These are phyloP conservation scores for Cathartes aura DNA, from an alignment of 2,113 vertebrate genomes.

Conservation along the genomic window DNA sequence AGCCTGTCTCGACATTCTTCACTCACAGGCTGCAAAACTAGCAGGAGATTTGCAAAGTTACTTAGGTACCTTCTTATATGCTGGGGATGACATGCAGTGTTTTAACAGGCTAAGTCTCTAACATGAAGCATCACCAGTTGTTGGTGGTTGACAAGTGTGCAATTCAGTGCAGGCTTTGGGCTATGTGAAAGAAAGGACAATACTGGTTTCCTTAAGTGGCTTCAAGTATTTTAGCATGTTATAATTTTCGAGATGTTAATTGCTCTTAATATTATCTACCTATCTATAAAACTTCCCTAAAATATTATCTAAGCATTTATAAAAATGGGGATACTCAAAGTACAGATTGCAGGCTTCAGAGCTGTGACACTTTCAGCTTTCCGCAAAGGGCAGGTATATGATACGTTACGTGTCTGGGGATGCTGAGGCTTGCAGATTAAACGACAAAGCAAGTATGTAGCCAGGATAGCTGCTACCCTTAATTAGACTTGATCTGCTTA, in stretches of 20 bases:
- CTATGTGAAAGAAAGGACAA: not conserved
- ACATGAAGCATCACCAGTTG: not conserved
- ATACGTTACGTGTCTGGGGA: not conserved
- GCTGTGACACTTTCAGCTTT: not conserved
- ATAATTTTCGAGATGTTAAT: constrained; percentile 21
- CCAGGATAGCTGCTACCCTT: constrained; percentile 15
- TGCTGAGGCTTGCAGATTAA: not conserved
- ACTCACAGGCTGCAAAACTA: not conserved
- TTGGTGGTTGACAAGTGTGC: not conserved
- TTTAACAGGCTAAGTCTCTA: not conserved
- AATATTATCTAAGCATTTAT: not conserved
- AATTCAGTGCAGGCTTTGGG: not conserved
- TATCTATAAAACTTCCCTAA: not conserved
- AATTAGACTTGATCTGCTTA: constrained; percentile 40
- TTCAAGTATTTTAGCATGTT: not conserved
- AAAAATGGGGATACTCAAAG: not conserved
- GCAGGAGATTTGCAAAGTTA: not conserved
- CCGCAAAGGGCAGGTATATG: not conserved
- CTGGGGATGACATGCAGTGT: not conserved
- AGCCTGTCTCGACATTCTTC: not conserved
- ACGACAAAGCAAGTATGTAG: not conserved
- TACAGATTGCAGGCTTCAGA: not conserved
- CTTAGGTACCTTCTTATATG: not conserved
- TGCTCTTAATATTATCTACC: not conserved
- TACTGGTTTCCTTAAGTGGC: not conserved